These are phyloP conservation scores for Perca flavescens DNA, from an alignment of 2,113 vertebrate species.

Conservation along the genomic window DNA sequence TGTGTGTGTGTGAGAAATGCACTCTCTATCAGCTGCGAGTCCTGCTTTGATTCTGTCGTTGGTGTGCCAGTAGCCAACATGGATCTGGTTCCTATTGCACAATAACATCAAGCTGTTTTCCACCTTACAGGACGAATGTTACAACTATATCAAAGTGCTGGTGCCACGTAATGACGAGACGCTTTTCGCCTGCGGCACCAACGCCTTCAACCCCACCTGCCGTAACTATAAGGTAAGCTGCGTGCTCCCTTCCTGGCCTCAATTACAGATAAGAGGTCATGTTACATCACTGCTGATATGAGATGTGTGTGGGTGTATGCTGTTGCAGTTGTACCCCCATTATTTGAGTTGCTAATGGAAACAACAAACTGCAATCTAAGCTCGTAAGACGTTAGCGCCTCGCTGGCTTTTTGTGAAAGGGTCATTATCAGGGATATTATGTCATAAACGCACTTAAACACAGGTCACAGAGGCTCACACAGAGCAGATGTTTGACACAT, in stretches of 20 bases:
- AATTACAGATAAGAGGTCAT: slow-evolving; percentile 19
- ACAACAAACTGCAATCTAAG: slow-evolving; percentile 7
- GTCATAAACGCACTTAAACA: slow-evolving; percentile 6
- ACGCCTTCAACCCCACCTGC: slow-evolving; percentile 94
- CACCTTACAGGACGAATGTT: slow-evolving; percentile 90
- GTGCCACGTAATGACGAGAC: slow-evolving; percentile 89
- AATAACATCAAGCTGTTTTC: slow-evolving; percentile 53
- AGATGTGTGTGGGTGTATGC: background rate
- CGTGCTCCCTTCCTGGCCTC: slow-evolving; percentile 1
- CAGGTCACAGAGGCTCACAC: background rate
- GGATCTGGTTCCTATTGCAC: slow-evolving; percentile 1
- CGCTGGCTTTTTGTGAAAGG: background rate
- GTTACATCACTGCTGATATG: background rate
- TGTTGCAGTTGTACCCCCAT: background rate
- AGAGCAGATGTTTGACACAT: background rate
- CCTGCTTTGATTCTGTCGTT: slow-evolving; percentile 28
- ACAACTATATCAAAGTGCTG: slow-evolving; percentile 97
- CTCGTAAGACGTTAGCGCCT: background rate
- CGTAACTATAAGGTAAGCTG: slow-evolving; percentile 91
- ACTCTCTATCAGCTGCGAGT: background rate
- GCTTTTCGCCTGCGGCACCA: slow-evolving; percentile 93
- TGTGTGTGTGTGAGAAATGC: background rate
- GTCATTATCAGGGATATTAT: background rate
- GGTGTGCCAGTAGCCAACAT: background rate
- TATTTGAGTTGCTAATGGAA: slow-evolving; percentile 11